A percentile compares a stretch with the other conserved stretches of the same genome.
Evolutionary conservation across 2,888 invertebrate genomes (phyloP).

Genomic region (Chrysina gloriosa): DNA sequence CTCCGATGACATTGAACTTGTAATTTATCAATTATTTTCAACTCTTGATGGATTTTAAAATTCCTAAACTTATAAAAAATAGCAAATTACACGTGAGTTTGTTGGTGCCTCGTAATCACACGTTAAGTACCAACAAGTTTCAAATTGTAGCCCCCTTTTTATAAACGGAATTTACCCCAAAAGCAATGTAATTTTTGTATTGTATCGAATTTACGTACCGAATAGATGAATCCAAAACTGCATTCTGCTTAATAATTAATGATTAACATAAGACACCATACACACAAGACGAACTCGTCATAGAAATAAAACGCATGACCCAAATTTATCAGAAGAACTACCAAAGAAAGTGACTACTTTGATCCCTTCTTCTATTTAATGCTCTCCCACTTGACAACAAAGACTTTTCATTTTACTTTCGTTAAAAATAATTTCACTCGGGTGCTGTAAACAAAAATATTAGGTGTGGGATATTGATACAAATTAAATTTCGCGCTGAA

Average conservation of each 20-base stretch:
- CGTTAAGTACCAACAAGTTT: too few relatives aligned
- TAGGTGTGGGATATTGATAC: not conserved
- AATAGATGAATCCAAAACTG: conserved; percentile 46
- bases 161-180: too few relatives aligned
- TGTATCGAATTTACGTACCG: conserved; percentile 37
- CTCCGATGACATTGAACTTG: not conserved
- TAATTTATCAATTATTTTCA: too few relatives aligned
- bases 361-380: conserved; percentile 61
- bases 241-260: conserved; percentile 43
- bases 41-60: too few relatives aligned
- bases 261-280: conserved; percentile 35
- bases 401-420: conserved; percentile 62
- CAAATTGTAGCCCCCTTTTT: too few relatives aligned
- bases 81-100: too few relatives aligned
- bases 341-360: conserved; percentile 63
- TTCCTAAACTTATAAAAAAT: too few relatives aligned
- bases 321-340: conserved; percentile 61
- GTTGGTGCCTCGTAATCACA: too few relatives aligned
- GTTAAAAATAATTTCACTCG: conserved; percentile 59
- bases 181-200: not conserved
- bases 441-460: conserved; percentile 19
- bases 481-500: too few relatives aligned
- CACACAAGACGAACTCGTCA: conserved; percentile 50
- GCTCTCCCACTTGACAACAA: conserved; percentile 61
- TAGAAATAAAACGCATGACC: conserved; percentile 62